A percentile compares a stretch with the other conserved stretches of the same genome.
phyloP scores from a whole-genome alignment of 2,113 vertebrate species.

The Sinocyclocheilus anophthalmus region DNA sequence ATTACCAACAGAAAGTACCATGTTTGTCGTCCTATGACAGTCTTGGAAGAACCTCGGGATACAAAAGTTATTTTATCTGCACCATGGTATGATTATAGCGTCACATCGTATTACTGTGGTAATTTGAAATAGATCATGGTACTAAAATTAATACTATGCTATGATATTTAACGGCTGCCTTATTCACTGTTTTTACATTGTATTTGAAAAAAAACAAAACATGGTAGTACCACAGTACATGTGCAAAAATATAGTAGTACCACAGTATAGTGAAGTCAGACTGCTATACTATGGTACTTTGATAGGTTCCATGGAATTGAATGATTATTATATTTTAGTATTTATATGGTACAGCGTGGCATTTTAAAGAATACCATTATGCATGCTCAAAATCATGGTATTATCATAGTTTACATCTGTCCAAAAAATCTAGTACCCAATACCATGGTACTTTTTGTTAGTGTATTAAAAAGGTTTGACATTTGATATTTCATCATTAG shows the following conservation, averaged over 20 bases:
- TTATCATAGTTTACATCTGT: background rate
- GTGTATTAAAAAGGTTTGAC: background rate
- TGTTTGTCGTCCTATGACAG: background rate
- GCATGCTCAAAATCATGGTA: background rate
- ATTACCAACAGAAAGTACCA: background rate
- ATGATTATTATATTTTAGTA: background rate
- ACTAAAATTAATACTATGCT: background rate
- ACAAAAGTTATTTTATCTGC: background rate
- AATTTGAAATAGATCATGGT: background rate
- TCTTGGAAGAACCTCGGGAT: background rate
- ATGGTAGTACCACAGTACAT: background rate
- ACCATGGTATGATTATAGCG: background rate
- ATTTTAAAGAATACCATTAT: background rate
- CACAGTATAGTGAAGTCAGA: background rate
- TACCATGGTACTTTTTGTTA: background rate
- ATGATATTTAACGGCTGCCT: background rate
- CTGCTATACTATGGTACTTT: background rate
- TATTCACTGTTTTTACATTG: background rate
- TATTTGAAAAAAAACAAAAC: background rate
- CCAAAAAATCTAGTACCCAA: background rate
- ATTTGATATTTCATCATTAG: background rate
- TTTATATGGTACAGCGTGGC: background rate
- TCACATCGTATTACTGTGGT: background rate
- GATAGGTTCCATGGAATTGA: background rate
- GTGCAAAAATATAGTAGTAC: background rate